Base-by-base conservation (phyloP, 2,888 invertebrate species). In the Brassicogethes aeneus region DNA sequence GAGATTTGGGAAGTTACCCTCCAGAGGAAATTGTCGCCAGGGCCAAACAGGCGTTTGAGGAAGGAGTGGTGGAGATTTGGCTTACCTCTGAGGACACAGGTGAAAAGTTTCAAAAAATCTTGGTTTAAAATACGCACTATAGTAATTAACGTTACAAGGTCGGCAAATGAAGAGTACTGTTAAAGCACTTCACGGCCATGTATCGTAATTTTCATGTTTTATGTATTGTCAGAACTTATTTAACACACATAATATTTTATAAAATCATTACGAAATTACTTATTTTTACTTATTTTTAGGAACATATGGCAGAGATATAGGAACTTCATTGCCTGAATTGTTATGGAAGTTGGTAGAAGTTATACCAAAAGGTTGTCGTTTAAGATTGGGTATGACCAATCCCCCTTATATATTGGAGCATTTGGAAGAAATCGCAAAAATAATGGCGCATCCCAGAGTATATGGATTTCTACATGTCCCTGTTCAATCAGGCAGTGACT, bases 391-490 rank as follows among this genome's bases (percentile, higher is more conserved):
- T 10, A 99, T 97, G 93, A 97, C 96, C 37, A 97, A 97, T 72
- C 97, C 97, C 0, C 97, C 97, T 0, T 99, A 99, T 64, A 97
- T 99, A 43, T 70, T 96, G 41, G 94, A 97, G 54, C 93, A 97
- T 64, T 70, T 97, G 15, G 82, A 86, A 65, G 88, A 92, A 61
- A 87, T 97, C 40, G 83, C 91, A 1, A 78, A 81, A 59, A 87
- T 96, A 50, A 74, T 97, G 65, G 73, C 74, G 38, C 91, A 95
- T 66, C 90, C 92, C 0, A 71, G 86, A 42, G 95, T 97, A 0
- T 97, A 97, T 62, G 80, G 90, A 44, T 99, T 99, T 63, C 77
- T 99, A 0, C 99, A 99, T 67, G 87, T 99, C 13, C 97, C 99
- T 0, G 95, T 99, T 0, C 97, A 99, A 69, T 89, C 93, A 0